Base-by-base conservation (phyloP, 2,113 vertebrate species). In the Xiphias gladius region DNA sequence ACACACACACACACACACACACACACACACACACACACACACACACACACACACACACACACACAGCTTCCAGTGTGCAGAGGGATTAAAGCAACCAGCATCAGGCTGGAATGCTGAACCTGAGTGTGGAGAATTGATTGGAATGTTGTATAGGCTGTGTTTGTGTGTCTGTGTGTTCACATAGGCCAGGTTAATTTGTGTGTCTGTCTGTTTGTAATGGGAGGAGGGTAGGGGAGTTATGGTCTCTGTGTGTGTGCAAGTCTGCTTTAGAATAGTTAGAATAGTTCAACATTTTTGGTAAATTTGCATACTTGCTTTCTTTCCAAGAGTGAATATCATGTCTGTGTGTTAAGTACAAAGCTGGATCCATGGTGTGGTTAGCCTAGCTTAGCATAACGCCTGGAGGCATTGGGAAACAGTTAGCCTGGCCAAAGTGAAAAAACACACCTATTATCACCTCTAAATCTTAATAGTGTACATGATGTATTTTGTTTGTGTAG, bases 71-170 rank as follows among this genome's bases (percentile, higher is more conserved):
- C 79, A 66, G 67, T 73, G 81, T 77, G 86, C 76, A 84, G 61
- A 74, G 79, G 74, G 80, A 87, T 43, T 81, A 86, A 86, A 84
- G 88, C 88, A 88, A 88, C 89, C 82, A 85, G 70, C 87, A 83
- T 71, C 80, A 79, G 70, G 73, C 84, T 88, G 90, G 91, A 92
- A 93, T 94, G 91, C 79, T 76, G 87, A 90, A 68, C 82, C 78
- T 48, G 30, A 85, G 88, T 91, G 92, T 88, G 89, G 86, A 88
- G 80, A 91, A 87, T 91, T 91, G 89, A 91, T 87, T 83, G 91
- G 90, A 92, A 92, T 92, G 91, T 86, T 64, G 78, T 84, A 78
- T 79, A 61, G 76, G 61, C 68, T 69, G 55, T 69, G 39, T 58
- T 52, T 22, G 16, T 79, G 67, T 61, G 54, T 54, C 35, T 61